Evolutionary conservation across 2,113 vertebrate species (phyloP), one percentile per base, ranked within the genome.

Genomic region (Apus apus): DNA sequence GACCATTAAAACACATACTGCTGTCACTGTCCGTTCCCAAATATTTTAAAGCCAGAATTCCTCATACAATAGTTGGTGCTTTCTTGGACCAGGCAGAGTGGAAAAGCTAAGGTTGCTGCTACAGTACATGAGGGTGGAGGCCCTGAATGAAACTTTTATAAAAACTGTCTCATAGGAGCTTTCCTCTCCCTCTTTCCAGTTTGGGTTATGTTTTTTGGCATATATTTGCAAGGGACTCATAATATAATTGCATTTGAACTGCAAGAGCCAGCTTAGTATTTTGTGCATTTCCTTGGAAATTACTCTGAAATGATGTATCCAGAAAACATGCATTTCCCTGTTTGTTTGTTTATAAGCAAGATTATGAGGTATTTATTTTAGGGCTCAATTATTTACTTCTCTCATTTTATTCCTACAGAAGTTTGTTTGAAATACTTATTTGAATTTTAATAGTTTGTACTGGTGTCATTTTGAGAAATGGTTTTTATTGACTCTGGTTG

Each of bases 41-140:
- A 50, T 15, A 61, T 81, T 72, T 66, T 80, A 48, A 71, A 80
- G 46, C 51, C 36, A 83, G 34, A 22, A 58, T 85, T 96, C 93
- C 78, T 72, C 66, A 85, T 89, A 51, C 26, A 21, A 25, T 58
- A 51, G 30, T 94, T 0, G 0, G 50, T 84, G 61, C 50, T 93
- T 68, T 96, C 83, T 86, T 96, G 94, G 85, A 87, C n/a, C 50
- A 89, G 36, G 12, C n/a, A 78, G 65, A 86, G 54, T 85, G 90
- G 96, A 96, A 97, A 97, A 96, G 65, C 54, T 43, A 95, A 94
- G 96, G 90, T 95, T 70, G 85, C 83, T 93, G 80, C 61, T 90
- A 73, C 61, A 66, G 73, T 72, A 70, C 66, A 72, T 65, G 86
- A 89, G 92, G 96, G 96, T 70, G 94, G 96, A 96, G 95, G 76